A percentile compares a stretch with the other conserved stretches of the same genome.
phyloP scores from a whole-genome alignment of 2,888 invertebrate genomes.

The Acronicta aceris region DNA sequence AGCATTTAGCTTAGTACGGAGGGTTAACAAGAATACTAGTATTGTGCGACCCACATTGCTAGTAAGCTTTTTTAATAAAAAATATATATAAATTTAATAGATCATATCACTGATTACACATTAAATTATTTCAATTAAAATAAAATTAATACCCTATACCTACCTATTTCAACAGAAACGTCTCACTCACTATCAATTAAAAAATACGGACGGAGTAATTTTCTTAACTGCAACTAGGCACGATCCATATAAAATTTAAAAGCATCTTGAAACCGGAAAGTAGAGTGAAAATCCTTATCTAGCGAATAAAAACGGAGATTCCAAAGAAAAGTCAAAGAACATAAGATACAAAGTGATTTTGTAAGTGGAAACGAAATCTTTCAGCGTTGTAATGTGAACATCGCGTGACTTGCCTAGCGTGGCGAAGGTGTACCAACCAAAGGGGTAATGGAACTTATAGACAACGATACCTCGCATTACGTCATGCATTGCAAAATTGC shows the following conservation, averaged over 20 bases:
- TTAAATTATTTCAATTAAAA: too few species aligned
- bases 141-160: too few species aligned
- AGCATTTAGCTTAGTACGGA: too few species aligned
- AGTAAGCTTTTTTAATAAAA: too few species aligned
- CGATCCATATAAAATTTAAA: conserved; percentile 42
- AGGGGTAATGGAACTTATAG: conserved; percentile 73
- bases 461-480: conserved; percentile 61
- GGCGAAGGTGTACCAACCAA: conserved; percentile 66
- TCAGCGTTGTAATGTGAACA: conserved; percentile 79
- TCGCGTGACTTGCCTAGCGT: conserved; percentile 81
- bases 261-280: conserved; percentile 48
- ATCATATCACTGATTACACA: too few species aligned
- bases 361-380: conserved; percentile 86
- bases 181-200: conserved; percentile 18
- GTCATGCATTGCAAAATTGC: conserved; percentile 46
- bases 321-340: conserved; percentile 65
- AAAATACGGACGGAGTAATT: conserved; percentile 30
- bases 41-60: too few species aligned
- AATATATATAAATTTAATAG: too few species aligned
- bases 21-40: too few species aligned
- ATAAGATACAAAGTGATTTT: conserved; percentile 84
- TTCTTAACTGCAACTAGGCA: conserved; percentile 23
- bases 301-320: conserved; percentile 54
- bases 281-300: conserved; percentile 41
- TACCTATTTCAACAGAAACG: too few species aligned